Conservation (phyloP, 2,797 vertebrate genomes). For the Chiroxiphia lanceolata region DNA sequence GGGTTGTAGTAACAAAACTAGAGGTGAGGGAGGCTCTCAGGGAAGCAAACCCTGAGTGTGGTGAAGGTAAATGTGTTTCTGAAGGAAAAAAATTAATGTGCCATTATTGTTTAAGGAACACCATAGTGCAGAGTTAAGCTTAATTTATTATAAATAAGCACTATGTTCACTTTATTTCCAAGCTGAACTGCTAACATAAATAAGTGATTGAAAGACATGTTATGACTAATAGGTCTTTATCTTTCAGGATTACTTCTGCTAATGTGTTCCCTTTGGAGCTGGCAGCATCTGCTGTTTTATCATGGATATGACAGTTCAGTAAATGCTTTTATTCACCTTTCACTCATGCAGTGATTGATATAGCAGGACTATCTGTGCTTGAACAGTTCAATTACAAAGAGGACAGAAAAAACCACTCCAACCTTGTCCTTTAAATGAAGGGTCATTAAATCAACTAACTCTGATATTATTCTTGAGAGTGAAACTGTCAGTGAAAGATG, state of each 20-base stretch:
- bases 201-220: neutral
- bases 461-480: neutral
- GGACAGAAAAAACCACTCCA: neutral
- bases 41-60: neutral
- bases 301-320: neutral
- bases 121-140: neutral
- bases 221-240: constrained; percentile 3
- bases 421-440: constrained; percentile 39
- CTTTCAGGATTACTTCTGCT: neutral
- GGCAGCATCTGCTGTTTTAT: constrained; percentile 23
- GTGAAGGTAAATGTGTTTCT: neutral
- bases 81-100: neutral
- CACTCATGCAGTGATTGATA: neutral
- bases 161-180: neutral
- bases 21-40: neutral
- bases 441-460: neutral
- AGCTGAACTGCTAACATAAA: neutral
- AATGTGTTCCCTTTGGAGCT: neutral
- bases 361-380: neutral
- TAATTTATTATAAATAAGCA: neutral
- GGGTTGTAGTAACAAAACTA: neutral
- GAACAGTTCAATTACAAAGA: neutral
- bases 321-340: constrained; percentile 35
- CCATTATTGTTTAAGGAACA: neutral
- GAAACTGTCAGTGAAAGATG: neutral